Evolutionary conservation across 2,888 invertebrate genomes (phyloP).

Genomic region (Pristionchus entomophagus): DNA sequence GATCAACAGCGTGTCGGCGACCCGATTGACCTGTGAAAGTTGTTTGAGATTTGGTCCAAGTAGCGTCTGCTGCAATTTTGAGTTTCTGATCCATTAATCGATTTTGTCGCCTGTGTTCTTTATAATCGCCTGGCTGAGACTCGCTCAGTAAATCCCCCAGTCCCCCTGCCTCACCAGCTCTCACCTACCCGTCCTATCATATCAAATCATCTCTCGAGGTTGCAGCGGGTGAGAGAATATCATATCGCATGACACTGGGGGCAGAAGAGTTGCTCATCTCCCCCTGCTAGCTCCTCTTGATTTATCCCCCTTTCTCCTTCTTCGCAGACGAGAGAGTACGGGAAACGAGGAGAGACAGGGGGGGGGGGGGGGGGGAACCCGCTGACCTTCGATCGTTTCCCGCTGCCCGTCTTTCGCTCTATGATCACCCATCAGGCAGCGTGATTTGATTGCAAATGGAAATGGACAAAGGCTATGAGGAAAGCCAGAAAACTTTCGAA

Average conservation of each 20-base stretch:
- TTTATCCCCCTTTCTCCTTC: conserved; percentile 1
- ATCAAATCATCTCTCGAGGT: neutral
- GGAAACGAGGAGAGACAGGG: neutral
- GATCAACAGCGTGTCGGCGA: neutral
- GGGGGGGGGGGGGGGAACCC: neutral
- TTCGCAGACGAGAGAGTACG: neutral
- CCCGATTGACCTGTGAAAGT: neutral
- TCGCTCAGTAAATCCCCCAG: no score
- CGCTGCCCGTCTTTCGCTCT: neutral
- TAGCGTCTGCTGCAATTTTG: no score
- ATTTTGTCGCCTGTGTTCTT: no score
- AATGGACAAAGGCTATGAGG: no score
- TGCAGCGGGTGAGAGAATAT: neutral
- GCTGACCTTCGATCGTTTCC: conserved; percentile 4
- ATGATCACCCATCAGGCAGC: neutral
- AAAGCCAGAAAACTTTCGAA: no score
- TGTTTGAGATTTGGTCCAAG: no score
- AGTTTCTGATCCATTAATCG: no score
- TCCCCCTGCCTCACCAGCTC: neutral
- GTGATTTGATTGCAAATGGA: neutral
- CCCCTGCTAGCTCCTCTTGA: neutral
- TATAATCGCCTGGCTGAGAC: no score
- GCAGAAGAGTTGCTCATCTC: no score
- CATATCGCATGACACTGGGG: neutral
- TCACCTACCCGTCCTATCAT: neutral